Percentiles rank a stretch among this genome's conserved stretches.
phyloP scores from a whole-genome alignment of 2,113 vertebrate species.

The Spea multiplicata region DNA sequence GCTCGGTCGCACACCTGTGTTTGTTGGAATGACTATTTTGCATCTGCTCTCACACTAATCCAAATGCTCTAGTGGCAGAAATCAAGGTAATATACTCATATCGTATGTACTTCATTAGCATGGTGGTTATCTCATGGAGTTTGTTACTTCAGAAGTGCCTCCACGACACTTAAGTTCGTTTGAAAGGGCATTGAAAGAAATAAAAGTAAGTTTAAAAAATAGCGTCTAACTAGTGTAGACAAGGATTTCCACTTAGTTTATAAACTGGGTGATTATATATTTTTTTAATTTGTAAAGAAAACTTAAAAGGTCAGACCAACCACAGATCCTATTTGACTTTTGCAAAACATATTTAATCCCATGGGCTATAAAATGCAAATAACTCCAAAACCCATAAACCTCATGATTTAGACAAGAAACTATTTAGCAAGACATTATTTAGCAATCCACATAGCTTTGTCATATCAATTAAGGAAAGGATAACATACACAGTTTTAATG shows the following conservation, averaged over 20 bases:
- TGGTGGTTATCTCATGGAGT: neutral
- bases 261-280: constrained; percentile 26
- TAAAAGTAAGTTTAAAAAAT: neutral
- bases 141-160: neutral
- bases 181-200: constrained; percentile 11
- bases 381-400: constrained; percentile 33
- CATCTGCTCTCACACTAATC: neutral
- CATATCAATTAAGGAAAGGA: constrained; percentile 32
- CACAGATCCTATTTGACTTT: constrained; percentile 18
- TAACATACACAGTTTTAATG: constrained; percentile 37
- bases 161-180: neutral
- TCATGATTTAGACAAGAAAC: constrained; percentile 39
- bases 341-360: constrained; percentile 33
- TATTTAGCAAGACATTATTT: constrained; percentile 37
- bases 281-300: constrained; percentile 34
- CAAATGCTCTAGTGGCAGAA: neutral
- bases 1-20: neutral
- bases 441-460: constrained; percentile 20
- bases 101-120: neutral
- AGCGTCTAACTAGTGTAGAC: constrained; percentile 5
- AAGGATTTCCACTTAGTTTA: constrained; percentile 34
- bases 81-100: neutral
- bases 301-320: constrained; percentile 32
- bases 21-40: neutral
- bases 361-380: constrained; percentile 43